A percentile compares a stretch with the other conserved stretches of the same genome.
Conservation (phyloP, 2,888 invertebrate genomes). For the Cheiracanthium punctorium region DNA sequence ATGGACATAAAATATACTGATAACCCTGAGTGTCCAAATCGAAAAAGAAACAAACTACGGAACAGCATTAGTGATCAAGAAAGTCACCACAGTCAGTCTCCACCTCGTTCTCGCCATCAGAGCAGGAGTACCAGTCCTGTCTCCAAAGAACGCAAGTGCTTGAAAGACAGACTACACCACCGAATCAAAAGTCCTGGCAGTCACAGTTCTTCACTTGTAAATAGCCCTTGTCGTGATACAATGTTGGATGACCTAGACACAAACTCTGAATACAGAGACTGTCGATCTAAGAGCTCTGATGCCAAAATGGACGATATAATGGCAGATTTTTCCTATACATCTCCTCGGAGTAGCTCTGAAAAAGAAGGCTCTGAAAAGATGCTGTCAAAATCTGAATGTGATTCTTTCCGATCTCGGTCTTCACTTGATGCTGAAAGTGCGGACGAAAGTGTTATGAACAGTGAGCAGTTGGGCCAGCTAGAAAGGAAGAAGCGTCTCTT, state of each 20-base stretch:
- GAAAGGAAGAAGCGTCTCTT: conserved; percentile 71
- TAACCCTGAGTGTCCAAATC: conserved; percentile 31
- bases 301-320: conserved; percentile 39
- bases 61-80: conserved; percentile 73
- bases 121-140: conserved; percentile 72
- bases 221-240: conserved; percentile 60
- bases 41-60: conserved; percentile 64
- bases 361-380: conserved; percentile 43
- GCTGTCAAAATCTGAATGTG: conserved; percentile 41
- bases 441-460: conserved; percentile 35
- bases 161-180: conserved; percentile 58
- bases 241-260: conserved; percentile 51
- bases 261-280: conserved; percentile 55
- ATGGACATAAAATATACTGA: conserved; percentile 62
- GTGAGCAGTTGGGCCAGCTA: conserved; percentile 55
- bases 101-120: conserved; percentile 72
- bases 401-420: conserved; percentile 36
- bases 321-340: conserved; percentile 39
- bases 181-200: conserved; percentile 70
- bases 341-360: conserved; percentile 41
- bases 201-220: conserved; percentile 68
- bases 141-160: conserved; percentile 60
- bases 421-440: conserved; percentile 51
- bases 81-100: conserved; percentile 73
- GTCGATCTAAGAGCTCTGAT: conserved; percentile 52